A percentile compares a stretch with the other conserved stretches of the same genome.
These are phyloP conservation scores for Drosophila melanica DNA, from an alignment of 1,140 invertebrate genomes.

Conservation along the genomic window DNA sequence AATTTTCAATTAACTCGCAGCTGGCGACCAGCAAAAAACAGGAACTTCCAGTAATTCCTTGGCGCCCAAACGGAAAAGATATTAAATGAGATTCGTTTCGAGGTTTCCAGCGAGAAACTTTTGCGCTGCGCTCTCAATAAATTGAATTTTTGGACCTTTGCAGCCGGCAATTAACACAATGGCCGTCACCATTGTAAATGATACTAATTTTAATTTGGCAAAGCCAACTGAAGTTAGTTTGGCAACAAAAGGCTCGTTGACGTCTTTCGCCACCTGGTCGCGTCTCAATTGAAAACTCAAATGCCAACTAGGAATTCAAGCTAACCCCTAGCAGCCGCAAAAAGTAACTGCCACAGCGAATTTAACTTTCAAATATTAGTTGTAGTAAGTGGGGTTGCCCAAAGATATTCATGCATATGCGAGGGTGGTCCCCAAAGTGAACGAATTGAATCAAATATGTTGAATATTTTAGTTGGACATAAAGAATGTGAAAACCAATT, in stretches of 20 bases:
- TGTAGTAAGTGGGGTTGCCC: background rate
- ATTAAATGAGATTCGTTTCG: slow-evolving; percentile 28
- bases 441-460: too few relatives aligned
- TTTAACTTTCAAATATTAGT: slow-evolving; percentile 52
- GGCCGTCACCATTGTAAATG: slow-evolving; percentile 50
- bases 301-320: slow-evolving; percentile 50
- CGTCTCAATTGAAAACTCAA: slow-evolving; percentile 71
- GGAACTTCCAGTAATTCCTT: slow-evolving; percentile 24
- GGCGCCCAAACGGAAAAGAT: slow-evolving; percentile 16
- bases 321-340: slow-evolving; percentile 65
- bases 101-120: slow-evolving; percentile 8
- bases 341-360: slow-evolving; percentile 52
- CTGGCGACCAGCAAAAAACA: slow-evolving; percentile 10
- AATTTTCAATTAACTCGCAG: slow-evolving; percentile 76
- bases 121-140: slow-evolving; percentile 42
- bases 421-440: background rate
- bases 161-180: slow-evolving; percentile 61
- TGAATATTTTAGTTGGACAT: too few relatives aligned
- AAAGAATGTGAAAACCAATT: too few relatives aligned
- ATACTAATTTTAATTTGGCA: slow-evolving; percentile 64
- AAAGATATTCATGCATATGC: background rate
- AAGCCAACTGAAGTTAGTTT: slow-evolving; percentile 40
- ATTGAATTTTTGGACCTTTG: slow-evolving; percentile 62
- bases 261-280: slow-evolving; percentile 42
- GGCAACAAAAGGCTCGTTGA: slow-evolving; percentile 27